Conservation (phyloP, 2,797 vertebrate genomes). For the Lutjanus campechanus region DNA sequence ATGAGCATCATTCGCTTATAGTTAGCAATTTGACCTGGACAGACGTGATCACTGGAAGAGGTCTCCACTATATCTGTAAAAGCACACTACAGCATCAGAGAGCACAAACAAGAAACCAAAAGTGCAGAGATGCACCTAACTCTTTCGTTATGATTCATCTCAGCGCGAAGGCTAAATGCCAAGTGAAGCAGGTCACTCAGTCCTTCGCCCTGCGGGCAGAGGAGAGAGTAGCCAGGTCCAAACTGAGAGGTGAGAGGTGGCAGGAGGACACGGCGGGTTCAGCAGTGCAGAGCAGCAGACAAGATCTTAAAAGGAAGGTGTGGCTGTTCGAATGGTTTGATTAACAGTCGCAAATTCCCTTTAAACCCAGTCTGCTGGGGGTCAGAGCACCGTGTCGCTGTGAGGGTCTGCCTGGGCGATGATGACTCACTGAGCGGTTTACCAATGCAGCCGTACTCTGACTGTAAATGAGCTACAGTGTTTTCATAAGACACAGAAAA, state of each 20-base stretch:
- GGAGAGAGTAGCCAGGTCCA: slow-evolving; percentile 39
- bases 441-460: slow-evolving; percentile 1
- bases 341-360: slow-evolving; percentile 92
- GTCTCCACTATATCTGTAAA: neutral
- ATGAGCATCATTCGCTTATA: no score
- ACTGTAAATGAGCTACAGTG: neutral
- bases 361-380: slow-evolving; percentile 92
- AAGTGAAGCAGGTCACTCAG: slow-evolving; percentile 37
- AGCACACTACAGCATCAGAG: slow-evolving; percentile 16
- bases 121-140: neutral
- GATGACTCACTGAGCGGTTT: slow-evolving; percentile 2
- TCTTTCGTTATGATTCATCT: slow-evolving; percentile 20
- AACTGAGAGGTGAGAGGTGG: slow-evolving; percentile 30
- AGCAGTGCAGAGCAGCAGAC: slow-evolving; percentile 87
- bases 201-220: slow-evolving; percentile 39
- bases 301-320: slow-evolving; percentile 93
- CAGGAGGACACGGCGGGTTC: slow-evolving; percentile 41
- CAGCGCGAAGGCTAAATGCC: slow-evolving; percentile 40
- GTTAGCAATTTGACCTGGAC: no score
- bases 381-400: slow-evolving; percentile 83
- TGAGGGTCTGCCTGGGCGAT: slow-evolving; percentile 63
- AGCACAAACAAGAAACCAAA: slow-evolving; percentile 11
- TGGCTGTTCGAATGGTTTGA: slow-evolving; percentile 89
- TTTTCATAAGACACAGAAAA: slow-evolving; percentile 11
- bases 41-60: no score